Percentiles rank a stretch among this genome's conserved stretches.
These are phyloP conservation scores for Muraenolepis orangiensis DNA, from an alignment of 2,797 vertebrate species.

Conservation along the genomic window DNA sequence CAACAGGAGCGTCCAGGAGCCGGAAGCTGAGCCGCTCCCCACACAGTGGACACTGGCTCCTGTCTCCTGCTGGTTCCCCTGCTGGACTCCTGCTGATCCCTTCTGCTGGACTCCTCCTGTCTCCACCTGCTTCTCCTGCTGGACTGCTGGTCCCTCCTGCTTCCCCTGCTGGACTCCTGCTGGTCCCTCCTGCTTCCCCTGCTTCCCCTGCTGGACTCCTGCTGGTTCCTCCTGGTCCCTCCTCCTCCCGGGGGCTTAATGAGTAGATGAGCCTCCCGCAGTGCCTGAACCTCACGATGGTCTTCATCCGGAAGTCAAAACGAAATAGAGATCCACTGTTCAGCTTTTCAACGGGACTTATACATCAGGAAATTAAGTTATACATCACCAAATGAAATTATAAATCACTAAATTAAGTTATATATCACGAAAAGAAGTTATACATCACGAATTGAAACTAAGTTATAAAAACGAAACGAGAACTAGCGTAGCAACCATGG, in stretches of 20 bases:
- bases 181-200: neutral
- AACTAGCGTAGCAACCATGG: no score
- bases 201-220: neutral
- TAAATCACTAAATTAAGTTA: neutral
- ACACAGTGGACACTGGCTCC: slow-evolving; percentile 51
- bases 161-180: no score
- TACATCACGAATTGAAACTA: no score
- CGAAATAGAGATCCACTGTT: neutral
- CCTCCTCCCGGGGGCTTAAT: slow-evolving; percentile 6
- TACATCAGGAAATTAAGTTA: neutral
- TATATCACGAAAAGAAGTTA: no score
- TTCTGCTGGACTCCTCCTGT: neutral
- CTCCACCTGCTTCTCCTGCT: neutral
- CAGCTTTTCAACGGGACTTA: no score
- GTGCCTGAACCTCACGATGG: slow-evolving; percentile 48
- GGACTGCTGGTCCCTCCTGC: no score
- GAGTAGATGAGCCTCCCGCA: slow-evolving; percentile 49
- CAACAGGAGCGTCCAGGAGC: slow-evolving; percentile 58
- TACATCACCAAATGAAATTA: neutral
- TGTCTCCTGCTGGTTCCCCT: neutral
- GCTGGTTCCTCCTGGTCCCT: neutral
- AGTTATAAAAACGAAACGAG: no score
- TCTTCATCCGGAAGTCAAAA: slow-evolving; percentile 35
- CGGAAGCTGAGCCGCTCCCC: slow-evolving; percentile 15
- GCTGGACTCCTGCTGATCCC: neutral